Base-by-base conservation (phyloP, 2,113 vertebrate species). In the Corythaeola cristata region DNA sequence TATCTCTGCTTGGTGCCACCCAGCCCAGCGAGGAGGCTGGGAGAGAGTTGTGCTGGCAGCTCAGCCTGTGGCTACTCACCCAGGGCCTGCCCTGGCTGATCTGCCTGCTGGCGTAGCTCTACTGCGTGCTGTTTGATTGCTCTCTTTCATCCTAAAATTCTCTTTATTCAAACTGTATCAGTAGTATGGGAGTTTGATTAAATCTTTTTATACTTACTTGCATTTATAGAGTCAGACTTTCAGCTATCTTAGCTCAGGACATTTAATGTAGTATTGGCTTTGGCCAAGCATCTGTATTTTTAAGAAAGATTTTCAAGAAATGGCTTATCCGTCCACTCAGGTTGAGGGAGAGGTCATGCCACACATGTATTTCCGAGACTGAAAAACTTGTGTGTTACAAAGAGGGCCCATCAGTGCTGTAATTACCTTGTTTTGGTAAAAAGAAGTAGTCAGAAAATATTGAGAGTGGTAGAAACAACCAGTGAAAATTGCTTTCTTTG, bases 1-100 rank as follows among this genome's bases (percentile, higher is more conserved):
- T 14, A 2, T 24, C 35, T 20, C 45, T 9, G 33, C n/a, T 44
- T 1, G 3, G 6, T 50, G n/a, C n/a, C 2, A 0, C 22, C 64
- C 74, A 47, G 68, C 23, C 12, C 37, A 12, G 67, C 3, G 5
- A 28, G 71, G 24, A 72, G 56, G 12, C 27, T 28, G 66, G 72
- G 44, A 33, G 26, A 47, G 9, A 18, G 11, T 3, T 71, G 55
- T 24, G 28, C 19, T 3, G 21, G 74, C 1, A 1, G 30, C 62
- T 74, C 72, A 49, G 32, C n/a, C 47, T 62, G 44, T 14, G 52
- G 72, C 58, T 37, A 5, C 63, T 60, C 62, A 15, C 63, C 15
- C 49, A 41, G 52, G 6, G 8, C 44, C n/a, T 41, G 68, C 7
- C n/a, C 72, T 0, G 0, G 2, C 3, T 19, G 49, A 60, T 44